Base-by-base conservation (phyloP, 2,113 vertebrate species). In the Ancistrus triradiatus region DNA sequence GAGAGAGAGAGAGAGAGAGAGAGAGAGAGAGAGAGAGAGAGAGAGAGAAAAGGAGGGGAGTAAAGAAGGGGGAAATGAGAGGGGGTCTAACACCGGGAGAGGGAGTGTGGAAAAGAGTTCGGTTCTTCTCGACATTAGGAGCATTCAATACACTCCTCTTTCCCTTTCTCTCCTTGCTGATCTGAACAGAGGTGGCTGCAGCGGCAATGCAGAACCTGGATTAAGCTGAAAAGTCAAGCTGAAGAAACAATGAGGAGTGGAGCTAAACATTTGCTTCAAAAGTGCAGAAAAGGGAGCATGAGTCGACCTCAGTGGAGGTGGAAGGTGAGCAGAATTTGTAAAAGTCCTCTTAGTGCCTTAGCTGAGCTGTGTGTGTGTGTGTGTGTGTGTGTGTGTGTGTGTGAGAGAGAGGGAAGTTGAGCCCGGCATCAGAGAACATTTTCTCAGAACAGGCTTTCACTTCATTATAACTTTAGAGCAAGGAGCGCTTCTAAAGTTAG, bases 1-100 rank as follows among this genome's bases (percentile, higher is more conserved):
- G 75, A 74, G 74, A 80, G 79, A 72, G 75, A 79, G 74, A 57
- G 67, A 44, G 33, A 35, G 48, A 49, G 79, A 74, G 78, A 72
- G 78, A 79, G 77, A 0, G 42, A 0, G 0, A 15, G 1, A 46
- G 7, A 46, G 22, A 28, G 73, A 19, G 13, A 51, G 21, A 37
- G 49, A 31, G 47, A 18, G 60, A 21, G 38, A 25, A 46, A 55
- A 9, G 40, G 52, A 48, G 43, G 56, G 42, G 40, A 63, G 64
- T 44, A 35, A 43, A 14, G 49, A 38, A 58, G 35, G 44, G 33
- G 24, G 42, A 48, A 37, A 57, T 52, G 31, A 57, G 42, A 56
- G 40, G 31, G 27, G 22, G 63, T 66, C 63, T 43, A 48, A 43
- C 43, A 66, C 52, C 5, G 22, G 18, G 28, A 57, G 22, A 40